phyloP scores from a whole-genome alignment of 2,888 invertebrate genomes.

The Trimorus sp. region DNA sequence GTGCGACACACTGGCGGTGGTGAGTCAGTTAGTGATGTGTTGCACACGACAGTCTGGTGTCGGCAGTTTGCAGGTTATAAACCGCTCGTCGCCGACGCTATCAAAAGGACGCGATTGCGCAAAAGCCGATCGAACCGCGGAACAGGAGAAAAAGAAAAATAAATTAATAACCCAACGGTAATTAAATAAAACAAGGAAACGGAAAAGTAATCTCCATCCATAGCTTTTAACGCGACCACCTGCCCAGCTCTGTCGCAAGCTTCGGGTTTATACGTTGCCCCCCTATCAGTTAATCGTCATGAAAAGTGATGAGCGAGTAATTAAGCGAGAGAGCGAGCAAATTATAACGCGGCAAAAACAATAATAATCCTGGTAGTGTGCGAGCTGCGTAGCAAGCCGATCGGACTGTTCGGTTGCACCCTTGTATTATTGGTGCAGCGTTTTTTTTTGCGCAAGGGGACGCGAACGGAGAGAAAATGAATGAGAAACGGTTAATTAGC shows the following conservation, averaged over 20 bases:
- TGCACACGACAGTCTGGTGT: too few species aligned
- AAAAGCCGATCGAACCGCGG: background rate
- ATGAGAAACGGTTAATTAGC: constrained; percentile 60
- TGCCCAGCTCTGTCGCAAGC: constrained; percentile 13
- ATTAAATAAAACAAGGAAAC: background rate
- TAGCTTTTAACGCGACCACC: constrained; percentile 40
- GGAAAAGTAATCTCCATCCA: constrained; percentile 58
- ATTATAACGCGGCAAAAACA: constrained; percentile 48
- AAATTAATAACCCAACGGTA: background rate
- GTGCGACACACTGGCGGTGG: too few species aligned
- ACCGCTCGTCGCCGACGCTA: background rate
- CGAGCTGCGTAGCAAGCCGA: too few species aligned
- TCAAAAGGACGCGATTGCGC: background rate
- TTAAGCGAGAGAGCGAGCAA: background rate
- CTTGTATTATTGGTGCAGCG: constrained; percentile 57
- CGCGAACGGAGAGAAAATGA: constrained; percentile 34
- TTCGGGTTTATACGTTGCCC: constrained; percentile 26
- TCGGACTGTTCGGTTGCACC: constrained; percentile 57
- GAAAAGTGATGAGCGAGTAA: too few species aligned
- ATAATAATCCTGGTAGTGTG: constrained; percentile 63
- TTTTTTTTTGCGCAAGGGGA: constrained; percentile 43
- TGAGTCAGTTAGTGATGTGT: too few species aligned
- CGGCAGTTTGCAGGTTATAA: too few species aligned
- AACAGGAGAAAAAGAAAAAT: background rate
- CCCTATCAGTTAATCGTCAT: constrained; percentile 40